Conservation (phyloP, 2,888 invertebrate species). For the Panzeria rudis region DNA sequence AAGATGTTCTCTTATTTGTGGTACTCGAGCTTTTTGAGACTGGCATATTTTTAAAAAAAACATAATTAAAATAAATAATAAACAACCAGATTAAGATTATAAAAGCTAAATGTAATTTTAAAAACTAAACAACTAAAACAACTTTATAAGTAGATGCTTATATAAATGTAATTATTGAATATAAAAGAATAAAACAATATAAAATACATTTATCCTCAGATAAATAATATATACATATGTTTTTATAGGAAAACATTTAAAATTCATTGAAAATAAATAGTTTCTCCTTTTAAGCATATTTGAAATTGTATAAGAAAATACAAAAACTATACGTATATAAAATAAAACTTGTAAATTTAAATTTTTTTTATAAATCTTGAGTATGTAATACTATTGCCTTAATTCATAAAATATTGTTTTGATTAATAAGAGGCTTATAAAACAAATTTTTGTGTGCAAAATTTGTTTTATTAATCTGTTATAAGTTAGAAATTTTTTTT, state of each 20-base stretch:
- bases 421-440: no score
- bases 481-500: no score
- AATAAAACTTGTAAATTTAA: slow-evolving; percentile 60
- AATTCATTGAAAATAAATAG: slow-evolving; percentile 38
- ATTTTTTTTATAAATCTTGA: slow-evolving; percentile 52
- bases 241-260: slow-evolving; percentile 31
- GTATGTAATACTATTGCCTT: slow-evolving; percentile 12
- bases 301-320: slow-evolving; percentile 12
- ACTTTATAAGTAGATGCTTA: slow-evolving; percentile 70
- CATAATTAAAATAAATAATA: slow-evolving; percentile 48
- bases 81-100: neutral
- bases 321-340: slow-evolving; percentile 57
- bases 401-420: slow-evolving; percentile 20
- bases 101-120: slow-evolving; percentile 24
- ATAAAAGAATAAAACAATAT: slow-evolving; percentile 37
- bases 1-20: slow-evolving; percentile 73
- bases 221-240: slow-evolving; percentile 51
- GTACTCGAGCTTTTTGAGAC: slow-evolving; percentile 85
- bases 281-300: slow-evolving; percentile 53
- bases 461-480: no score
- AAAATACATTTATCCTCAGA: slow-evolving; percentile 69
- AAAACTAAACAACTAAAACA: slow-evolving; percentile 7
- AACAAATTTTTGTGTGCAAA: no score
- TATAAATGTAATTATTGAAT: slow-evolving; percentile 71
- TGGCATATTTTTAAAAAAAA: slow-evolving; percentile 83